These are phyloP conservation scores for Calonectris borealis DNA, from an alignment of 2,113 vertebrate species.

Conservation along the genomic window DNA sequence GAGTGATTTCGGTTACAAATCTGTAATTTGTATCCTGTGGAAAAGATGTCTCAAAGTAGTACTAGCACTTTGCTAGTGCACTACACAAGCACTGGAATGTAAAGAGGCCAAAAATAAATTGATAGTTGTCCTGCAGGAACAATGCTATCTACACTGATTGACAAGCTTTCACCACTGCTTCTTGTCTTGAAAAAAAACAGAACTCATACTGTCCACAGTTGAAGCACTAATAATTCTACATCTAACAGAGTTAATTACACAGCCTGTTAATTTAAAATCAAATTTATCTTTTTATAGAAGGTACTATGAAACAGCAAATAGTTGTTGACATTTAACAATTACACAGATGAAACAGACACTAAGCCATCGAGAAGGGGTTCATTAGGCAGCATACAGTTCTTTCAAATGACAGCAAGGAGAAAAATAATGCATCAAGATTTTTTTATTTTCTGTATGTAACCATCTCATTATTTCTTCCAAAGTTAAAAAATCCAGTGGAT, in stretches of 20 bases:
- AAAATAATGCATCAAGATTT: neutral
- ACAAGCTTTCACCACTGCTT: conserved; percentile 42
- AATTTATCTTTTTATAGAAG: neutral
- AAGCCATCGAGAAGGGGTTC: neutral
- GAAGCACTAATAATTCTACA: neutral
- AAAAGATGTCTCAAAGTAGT: neutral
- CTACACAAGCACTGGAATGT: conserved; percentile 54
- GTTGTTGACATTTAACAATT: neutral
- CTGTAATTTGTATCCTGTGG: conserved; percentile 6
- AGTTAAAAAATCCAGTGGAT: neutral
- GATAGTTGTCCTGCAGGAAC: conserved; percentile 24
- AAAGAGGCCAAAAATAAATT: conserved; percentile 60
- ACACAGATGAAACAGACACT: neutral
- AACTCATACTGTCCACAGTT: neutral
- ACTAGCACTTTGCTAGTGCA: no score
- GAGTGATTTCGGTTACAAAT: neutral
- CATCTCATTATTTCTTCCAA: neutral
- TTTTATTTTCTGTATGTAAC: neutral
- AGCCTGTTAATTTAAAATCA: neutral
- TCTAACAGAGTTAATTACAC: neutral
- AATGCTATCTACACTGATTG: conserved; percentile 31
- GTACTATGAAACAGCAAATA: neutral
- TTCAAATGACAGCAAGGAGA: neutral
- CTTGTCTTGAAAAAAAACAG: conserved; percentile 45
- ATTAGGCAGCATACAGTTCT: neutral